Conservation (phyloP, 2,888 invertebrate species). For the Drosophila melanosoma region DNA sequence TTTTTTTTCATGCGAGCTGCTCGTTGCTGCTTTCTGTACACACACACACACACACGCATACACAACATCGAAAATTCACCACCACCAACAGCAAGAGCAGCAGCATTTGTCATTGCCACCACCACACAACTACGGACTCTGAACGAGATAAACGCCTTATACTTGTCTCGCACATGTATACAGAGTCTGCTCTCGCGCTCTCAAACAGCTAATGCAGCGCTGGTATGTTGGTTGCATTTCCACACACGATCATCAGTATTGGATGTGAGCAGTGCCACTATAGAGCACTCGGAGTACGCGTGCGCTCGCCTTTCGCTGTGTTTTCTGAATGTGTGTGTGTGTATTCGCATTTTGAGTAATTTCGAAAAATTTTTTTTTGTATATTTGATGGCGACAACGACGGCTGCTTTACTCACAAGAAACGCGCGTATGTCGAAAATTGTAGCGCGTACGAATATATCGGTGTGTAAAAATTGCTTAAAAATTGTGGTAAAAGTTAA, state of each 20-base stretch:
- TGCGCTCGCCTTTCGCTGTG: slow-evolving; percentile 61
- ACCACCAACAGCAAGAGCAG: slow-evolving; percentile 51
- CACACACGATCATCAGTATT: slow-evolving; percentile 38
- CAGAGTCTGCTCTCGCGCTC: slow-evolving; percentile 51
- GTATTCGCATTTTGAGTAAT: slow-evolving; percentile 80
- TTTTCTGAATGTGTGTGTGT: slow-evolving; percentile 64
- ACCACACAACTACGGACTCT: slow-evolving; percentile 31
- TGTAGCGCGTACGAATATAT: slow-evolving; percentile 79
- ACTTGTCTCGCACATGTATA: slow-evolving; percentile 43
- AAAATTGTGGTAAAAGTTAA: slow-evolving; percentile 79
- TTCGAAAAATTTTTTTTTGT: slow-evolving; percentile 84
- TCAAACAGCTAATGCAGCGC: slow-evolving; percentile 29
- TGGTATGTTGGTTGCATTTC: slow-evolving; percentile 51
- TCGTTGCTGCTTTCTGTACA: slow-evolving; percentile 50
- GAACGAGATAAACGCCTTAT: slow-evolving; percentile 47
- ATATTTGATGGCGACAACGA: slow-evolving; percentile 83
- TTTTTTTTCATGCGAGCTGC: slow-evolving; percentile 56
- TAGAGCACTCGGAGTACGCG: slow-evolving; percentile 53
- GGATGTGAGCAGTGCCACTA: slow-evolving; percentile 49
- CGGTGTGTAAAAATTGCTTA: slow-evolving; percentile 81
- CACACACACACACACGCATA: slow-evolving; percentile 12
- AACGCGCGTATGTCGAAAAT: slow-evolving; percentile 84
- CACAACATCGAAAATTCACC: slow-evolving; percentile 50
- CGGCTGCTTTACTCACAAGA: slow-evolving; percentile 82
- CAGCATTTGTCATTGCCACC: slow-evolving; percentile 47